Base-by-base conservation (phyloP, 2,888 invertebrate genomes). In the Xylophagus ater region DNA sequence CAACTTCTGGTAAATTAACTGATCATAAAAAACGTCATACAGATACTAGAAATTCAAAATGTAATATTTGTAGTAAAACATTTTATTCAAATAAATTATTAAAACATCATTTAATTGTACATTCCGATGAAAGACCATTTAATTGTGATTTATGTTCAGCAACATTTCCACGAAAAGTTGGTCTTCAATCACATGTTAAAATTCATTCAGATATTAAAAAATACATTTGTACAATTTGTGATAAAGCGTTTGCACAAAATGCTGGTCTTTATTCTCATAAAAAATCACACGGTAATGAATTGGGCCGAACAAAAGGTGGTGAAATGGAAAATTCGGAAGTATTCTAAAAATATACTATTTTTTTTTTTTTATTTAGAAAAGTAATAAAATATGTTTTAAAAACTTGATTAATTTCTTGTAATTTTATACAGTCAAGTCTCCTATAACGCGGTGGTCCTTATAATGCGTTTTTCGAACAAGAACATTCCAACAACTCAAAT, bases 201-300 rank as follows among this genome's bases (percentile, higher is more conserved):
- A 45, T 58, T 23, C 58, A 58, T 38, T 45, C 53, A 8, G 54
- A 46, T 6, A 47, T 52, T 2, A 58, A 58, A 23, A 54, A 59
- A 32, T 53, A 65, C 53, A 51, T 64, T 47, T 52, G 53, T 42
- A 55, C 57, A 41, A 48, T 59, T 4, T 58, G 60, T 25, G 55
- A 53, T 1, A 55, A 55, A 39, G 55, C 56, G 3, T 58, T 56
- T 42, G 55, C 57, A 2, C 59, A 58, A 49, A 53, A 56, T 19
- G 58, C 59, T 10, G 65, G 64, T 4, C 43, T 59, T 12, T 56
- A 60, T 4, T 60, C 56, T 10, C 59, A 59, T 29, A 59, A 60
- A 60, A 55, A 60, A 7, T 55, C 57, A 43, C 59, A 59, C n/a
- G n/a, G n/a, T n/a, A n/a, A n/a, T n/a, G n/a, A n/a, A n/a, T n/a